Evolutionary conservation across 2,113 vertebrate genomes (phyloP).

Genomic region (Acrocephalus arundinaceus): DNA sequence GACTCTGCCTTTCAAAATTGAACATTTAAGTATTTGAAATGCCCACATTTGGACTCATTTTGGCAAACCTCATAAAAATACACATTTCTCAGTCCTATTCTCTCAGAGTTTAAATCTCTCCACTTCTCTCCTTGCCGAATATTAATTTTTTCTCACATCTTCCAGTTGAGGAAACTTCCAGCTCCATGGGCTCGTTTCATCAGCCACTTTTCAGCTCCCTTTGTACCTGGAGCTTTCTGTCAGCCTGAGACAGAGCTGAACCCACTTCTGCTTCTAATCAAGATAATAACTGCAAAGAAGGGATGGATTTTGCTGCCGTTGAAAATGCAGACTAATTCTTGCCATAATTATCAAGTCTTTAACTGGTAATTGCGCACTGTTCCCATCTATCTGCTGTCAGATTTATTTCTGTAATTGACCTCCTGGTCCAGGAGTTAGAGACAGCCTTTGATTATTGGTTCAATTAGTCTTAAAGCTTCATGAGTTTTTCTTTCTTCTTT

Average conservation of each 20-base stretch:
- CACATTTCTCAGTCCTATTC: accelerated
- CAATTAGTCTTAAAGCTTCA: constrained; percentile 52
- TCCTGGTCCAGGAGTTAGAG: constrained; percentile 26
- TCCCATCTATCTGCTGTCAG: constrained; percentile 54
- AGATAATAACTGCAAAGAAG: constrained; percentile 52
- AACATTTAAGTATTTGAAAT: neutral
- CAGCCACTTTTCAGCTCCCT: neutral
- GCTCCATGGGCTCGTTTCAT: accelerated
- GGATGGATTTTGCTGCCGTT: constrained; percentile 34
- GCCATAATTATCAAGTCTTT: constrained; percentile 57
- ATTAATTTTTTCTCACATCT: neutral
- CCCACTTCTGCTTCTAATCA: constrained; percentile 16
- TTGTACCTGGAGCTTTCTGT: neutral
- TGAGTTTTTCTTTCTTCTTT: neutral
- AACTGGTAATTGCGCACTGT: constrained; percentile 54
- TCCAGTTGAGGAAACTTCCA: neutral
- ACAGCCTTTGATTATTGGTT: constrained; percentile 66
- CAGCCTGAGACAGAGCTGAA: neutral
- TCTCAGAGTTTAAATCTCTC: neutral
- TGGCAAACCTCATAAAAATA: neutral
- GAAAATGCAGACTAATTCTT: constrained; percentile 59
- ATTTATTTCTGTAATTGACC: constrained; percentile 65
- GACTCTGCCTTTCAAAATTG: neutral
- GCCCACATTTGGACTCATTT: neutral
- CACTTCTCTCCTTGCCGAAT: neutral